Evolutionary conservation across 2,113 vertebrate species (phyloP).

Genomic region (Hypocryptadius cinnamomeus): DNA sequence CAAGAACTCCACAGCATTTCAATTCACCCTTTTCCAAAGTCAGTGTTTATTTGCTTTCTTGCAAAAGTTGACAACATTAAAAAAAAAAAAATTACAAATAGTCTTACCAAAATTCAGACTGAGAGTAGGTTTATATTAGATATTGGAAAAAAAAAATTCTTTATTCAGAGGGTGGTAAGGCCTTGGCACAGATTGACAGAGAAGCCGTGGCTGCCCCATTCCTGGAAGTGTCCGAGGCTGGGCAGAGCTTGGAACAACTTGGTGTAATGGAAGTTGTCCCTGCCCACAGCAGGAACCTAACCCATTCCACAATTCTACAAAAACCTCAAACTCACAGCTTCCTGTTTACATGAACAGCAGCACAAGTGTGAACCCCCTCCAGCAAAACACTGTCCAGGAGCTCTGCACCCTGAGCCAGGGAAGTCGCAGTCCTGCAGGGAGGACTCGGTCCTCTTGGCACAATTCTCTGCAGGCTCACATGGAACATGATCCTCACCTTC

Average conservation of each 20-base stretch:
- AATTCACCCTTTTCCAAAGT: neutral
- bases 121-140: neutral
- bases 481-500: neutral
- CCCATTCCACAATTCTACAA: neutral
- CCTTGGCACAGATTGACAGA: neutral
- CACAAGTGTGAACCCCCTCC: neutral
- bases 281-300: neutral
- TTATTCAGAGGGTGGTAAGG: neutral
- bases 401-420: neutral
- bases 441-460: neutral
- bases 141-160: too few relatives aligned
- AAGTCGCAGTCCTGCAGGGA: neutral
- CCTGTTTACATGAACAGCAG: neutral
- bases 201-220: neutral
- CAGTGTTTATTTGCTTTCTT: fast-evolving
- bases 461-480: neutral
- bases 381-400: neutral
- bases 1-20: neutral
- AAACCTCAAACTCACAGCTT: neutral
- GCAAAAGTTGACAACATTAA: neutral
- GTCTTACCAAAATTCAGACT: neutral
- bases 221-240: neutral
- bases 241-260: neutral
- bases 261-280: neutral
- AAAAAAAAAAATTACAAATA: neutral